A percentile compares a stretch with the other conserved stretches of the same genome.
Evolutionary conservation across 2,797 vertebrate species (phyloP).

Genomic region (Pelobates cultripes): DNA sequence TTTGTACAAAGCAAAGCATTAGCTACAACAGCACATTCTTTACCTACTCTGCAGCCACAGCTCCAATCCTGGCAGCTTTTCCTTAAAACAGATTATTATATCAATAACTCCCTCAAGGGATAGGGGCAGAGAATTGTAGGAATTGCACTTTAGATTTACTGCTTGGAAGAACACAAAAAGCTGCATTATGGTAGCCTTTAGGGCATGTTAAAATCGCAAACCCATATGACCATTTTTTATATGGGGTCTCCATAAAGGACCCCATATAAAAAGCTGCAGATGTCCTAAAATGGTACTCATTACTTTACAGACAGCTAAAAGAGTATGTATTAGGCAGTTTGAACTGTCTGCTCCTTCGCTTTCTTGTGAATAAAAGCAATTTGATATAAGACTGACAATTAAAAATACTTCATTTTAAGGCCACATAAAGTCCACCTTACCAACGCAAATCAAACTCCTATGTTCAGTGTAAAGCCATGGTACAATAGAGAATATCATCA

Average conservation of each 20-base stretch:
- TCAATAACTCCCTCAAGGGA: conserved; percentile 16
- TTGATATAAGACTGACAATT: neutral
- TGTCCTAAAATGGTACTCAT: no score
- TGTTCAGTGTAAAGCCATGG: no score
- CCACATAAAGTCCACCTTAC: no score
- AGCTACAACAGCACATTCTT: conserved; percentile 7
- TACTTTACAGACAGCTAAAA: no score
- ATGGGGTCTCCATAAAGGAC: neutral
- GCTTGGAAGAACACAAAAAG: conserved; percentile 2
- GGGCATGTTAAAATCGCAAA: neutral
- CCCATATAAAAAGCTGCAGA: no score
- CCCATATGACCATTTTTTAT: neutral
- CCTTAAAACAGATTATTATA: conserved; percentile 8
- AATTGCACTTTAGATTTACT: conserved; percentile 18
- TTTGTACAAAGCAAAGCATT: conserved; percentile 4
- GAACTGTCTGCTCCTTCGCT: neutral
- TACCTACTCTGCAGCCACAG: conserved; percentile 3
- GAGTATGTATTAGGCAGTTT: no score
- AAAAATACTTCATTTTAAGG: no score
- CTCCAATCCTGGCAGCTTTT: conserved; percentile 4
- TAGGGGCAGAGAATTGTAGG: neutral
- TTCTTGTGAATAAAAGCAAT: neutral
- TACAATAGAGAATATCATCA: neutral
- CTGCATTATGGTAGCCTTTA: neutral
- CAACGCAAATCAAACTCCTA: no score